Evolutionary conservation across 2,113 vertebrate species (phyloP).

Genomic region (Typhlomys cinereus): DNA sequence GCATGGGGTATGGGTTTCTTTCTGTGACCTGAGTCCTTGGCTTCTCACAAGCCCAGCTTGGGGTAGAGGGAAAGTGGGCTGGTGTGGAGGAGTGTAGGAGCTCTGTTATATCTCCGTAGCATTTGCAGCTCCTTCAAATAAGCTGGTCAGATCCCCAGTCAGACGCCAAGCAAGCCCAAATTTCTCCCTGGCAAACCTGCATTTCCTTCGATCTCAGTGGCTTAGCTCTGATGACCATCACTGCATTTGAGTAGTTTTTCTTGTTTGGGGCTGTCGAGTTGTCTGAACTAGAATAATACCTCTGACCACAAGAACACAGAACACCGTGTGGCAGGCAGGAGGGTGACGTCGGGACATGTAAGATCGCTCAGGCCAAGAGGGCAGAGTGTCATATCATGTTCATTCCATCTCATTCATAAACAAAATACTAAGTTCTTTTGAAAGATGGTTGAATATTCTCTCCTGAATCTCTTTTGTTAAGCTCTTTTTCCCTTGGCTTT

Average conservation of each 20-base stretch:
- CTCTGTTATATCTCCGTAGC: neutral
- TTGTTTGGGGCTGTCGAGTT: no score
- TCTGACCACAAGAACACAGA: accelerated
- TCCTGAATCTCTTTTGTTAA: neutral
- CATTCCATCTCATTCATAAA: neutral
- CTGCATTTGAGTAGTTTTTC: neutral
- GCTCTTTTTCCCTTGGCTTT: no score
- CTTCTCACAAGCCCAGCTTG: neutral
- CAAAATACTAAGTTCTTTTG: neutral
- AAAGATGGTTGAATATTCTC: neutral
- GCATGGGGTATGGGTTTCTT: neutral
- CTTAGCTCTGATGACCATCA: accelerated
- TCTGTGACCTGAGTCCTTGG: neutral
- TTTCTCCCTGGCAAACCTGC: neutral
- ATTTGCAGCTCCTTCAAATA: neutral
- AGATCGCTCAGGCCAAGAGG: neutral
- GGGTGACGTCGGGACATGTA: no score
- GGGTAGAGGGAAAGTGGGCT: no score
- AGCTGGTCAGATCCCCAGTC: neutral
- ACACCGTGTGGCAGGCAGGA: neutral
- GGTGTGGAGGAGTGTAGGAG: neutral
- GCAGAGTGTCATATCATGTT: neutral
- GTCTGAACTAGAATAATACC: neutral
- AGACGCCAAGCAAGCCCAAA: neutral
- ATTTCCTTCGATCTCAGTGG: neutral